Conservation (phyloP, 2,797 vertebrate species). For the Ptychadena robeensis region DNA sequence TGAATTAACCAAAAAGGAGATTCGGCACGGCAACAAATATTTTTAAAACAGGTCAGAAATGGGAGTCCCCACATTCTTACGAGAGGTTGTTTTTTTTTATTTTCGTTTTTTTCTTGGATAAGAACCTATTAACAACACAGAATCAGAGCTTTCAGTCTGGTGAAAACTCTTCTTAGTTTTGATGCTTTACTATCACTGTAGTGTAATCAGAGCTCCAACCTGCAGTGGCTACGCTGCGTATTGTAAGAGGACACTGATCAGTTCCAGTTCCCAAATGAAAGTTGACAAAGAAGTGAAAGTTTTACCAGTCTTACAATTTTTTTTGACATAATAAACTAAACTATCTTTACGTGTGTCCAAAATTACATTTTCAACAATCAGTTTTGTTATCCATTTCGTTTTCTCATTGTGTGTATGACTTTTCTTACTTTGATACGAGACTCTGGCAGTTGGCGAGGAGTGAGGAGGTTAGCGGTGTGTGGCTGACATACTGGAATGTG, state of each 20-base stretch:
- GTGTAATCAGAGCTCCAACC: neutral
- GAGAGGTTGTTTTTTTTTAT: too few relatives aligned
- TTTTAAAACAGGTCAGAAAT: too few relatives aligned
- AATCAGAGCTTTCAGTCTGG: neutral
- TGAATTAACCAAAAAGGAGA: too few relatives aligned
- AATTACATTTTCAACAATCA: too few relatives aligned
- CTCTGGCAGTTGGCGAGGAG: neutral
- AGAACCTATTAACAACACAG: too few relatives aligned
- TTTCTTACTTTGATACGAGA: neutral
- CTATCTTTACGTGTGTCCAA: too few relatives aligned
- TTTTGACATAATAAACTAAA: neutral
- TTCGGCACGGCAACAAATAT: too few relatives aligned
- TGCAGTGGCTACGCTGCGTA: constrained; percentile 26
- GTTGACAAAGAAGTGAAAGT: neutral
- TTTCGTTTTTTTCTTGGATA: too few relatives aligned
- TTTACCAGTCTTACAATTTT: neutral
- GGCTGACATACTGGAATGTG: neutral
- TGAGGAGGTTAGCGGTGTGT: neutral
- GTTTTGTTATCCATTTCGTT: neutral
- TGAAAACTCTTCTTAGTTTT: too few relatives aligned
- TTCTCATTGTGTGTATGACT: neutral
- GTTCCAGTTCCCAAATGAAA: neutral
- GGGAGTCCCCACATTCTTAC: too few relatives aligned
- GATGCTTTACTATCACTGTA: neutral
- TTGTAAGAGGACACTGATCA: constrained; percentile 5